Conservation (phyloP, 1,140 invertebrate species). For the Plodia interpunctella region DNA sequence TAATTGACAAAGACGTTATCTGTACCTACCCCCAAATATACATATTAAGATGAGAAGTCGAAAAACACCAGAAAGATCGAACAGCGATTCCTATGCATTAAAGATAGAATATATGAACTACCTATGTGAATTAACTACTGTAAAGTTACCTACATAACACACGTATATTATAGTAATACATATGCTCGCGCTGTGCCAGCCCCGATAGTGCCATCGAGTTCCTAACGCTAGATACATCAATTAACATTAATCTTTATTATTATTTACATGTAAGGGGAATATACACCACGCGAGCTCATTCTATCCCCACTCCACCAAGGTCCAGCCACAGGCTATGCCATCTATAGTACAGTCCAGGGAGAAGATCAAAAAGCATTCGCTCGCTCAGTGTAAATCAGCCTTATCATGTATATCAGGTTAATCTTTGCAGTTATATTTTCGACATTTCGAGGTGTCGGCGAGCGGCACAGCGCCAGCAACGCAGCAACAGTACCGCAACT, state of each 20-base stretch:
- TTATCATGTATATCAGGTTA: no score
- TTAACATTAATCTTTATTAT: background rate
- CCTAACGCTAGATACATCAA: background rate
- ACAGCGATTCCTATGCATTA: conserved; percentile 58
- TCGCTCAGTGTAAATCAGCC: no score
- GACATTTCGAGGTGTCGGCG: no score
- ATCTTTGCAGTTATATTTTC: no score
- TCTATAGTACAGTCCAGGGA: no score
- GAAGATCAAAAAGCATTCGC: no score
- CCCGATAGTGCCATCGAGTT: background rate
- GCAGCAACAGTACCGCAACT: conserved; percentile 45
- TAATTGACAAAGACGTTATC: conserved; percentile 72
- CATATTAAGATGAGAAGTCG: conserved; percentile 60
- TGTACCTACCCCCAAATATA: conserved; percentile 58
- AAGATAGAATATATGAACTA: conserved; percentile 65
- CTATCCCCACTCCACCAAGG: no score
- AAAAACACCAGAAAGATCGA: conserved; percentile 61
- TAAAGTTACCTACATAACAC: conserved; percentile 65
- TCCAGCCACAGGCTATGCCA: no score
- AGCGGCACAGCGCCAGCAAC: conserved; percentile 20
- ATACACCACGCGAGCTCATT: no score
- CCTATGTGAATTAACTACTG: conserved; percentile 56
- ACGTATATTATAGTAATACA: conserved; percentile 30
- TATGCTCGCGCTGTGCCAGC: conserved; percentile 10
- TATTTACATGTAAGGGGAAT: no score